These are phyloP conservation scores for Nycticorax nycticorax DNA, from an alignment of 2,113 vertebrate species.

Conservation along the genomic window DNA sequence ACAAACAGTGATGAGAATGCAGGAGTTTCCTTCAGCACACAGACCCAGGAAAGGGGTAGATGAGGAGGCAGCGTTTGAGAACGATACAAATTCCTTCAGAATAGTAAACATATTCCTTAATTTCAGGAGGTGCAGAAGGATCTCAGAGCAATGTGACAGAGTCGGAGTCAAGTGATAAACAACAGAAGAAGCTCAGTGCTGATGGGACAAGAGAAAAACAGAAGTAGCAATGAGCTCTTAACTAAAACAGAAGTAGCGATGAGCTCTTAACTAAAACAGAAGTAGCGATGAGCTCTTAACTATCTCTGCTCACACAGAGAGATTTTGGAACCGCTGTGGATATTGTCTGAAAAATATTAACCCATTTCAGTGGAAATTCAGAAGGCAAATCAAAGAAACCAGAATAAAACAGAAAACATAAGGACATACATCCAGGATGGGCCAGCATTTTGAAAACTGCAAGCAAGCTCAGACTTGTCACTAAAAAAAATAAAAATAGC, in stretches of 20 bases:
- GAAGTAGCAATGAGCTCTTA: background rate
- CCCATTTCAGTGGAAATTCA: background rate
- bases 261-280: too few relatives aligned
- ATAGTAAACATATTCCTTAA: background rate
- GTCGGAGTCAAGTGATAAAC: background rate
- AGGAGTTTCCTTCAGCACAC: background rate
- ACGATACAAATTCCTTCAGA: background rate
- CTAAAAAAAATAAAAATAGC: background rate
- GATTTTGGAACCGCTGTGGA: background rate
- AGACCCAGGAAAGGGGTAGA: background rate
- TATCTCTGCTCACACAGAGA: background rate
- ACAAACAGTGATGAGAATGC: background rate
- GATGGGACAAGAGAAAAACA: background rate
- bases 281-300: too few relatives aligned
- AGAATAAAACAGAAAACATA: background rate
- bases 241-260: background rate
- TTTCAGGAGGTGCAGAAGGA: background rate
- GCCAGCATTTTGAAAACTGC: fast-evolving
- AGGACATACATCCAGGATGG: background rate
- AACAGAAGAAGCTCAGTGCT: background rate
- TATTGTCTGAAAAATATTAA: background rate
- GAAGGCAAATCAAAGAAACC: background rate
- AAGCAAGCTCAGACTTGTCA: background rate
- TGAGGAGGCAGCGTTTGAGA: background rate
- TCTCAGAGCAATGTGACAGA: background rate